Evolutionary conservation across 53 echinoderm and acorn worm species (phyloP).

Genomic region (Glandiceps talaboti): DNA sequence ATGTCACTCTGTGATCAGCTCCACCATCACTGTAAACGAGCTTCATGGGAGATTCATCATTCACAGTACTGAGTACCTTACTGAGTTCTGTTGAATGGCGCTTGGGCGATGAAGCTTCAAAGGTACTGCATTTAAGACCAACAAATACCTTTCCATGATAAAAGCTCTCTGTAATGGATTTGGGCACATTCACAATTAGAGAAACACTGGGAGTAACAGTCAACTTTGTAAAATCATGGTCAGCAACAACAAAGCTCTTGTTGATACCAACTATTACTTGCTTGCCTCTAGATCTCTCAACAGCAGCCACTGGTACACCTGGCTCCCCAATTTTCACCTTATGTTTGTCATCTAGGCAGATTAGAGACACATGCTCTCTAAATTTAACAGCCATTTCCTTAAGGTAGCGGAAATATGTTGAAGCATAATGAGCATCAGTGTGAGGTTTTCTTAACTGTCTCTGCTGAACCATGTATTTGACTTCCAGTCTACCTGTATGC

Average conservation of each 20-base stretch:
- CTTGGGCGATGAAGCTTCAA: constrained; percentile 2
- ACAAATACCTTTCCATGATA: constrained; percentile 1
- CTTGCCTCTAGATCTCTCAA: constrained; percentile 1
- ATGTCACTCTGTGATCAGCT: constrained; percentile 8
- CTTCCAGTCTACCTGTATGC: background rate
- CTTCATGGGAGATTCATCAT: constrained; percentile 1
- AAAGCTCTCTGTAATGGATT: background rate
- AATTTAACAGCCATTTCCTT: constrained; percentile 1
- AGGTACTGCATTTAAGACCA: background rate
- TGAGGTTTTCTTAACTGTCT: background rate
- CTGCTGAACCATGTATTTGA: constrained; percentile 8
- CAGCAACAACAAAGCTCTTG: background rate
- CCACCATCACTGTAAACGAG: constrained; percentile 2
- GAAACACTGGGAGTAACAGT: background rate
- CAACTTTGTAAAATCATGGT: constrained; percentile 7
- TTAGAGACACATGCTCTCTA: background rate
- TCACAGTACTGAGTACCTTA: background rate
- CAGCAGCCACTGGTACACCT: constrained; percentile 1
- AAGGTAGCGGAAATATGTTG: background rate
- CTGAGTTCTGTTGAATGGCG: constrained; percentile 1
- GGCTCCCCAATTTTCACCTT: constrained; percentile 6
- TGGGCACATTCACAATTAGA: background rate
- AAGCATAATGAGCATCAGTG: constrained; percentile 1
- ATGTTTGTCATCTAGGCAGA: constrained; percentile 7
- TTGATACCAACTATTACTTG: background rate